Conservation (phyloP, 2,113 vertebrate genomes). For the Sebastes fasciatus region DNA sequence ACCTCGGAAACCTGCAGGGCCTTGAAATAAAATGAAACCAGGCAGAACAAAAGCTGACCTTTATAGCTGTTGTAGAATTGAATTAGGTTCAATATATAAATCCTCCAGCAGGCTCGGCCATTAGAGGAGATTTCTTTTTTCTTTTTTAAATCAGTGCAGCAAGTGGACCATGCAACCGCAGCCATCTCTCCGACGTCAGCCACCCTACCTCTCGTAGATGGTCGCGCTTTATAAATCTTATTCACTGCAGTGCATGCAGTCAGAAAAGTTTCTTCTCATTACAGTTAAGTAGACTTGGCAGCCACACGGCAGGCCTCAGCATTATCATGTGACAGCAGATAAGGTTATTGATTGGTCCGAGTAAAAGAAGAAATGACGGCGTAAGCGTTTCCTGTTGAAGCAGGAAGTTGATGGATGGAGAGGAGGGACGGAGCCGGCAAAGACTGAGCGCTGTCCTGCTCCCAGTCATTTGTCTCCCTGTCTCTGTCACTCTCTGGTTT, state of each 20-base stretch:
- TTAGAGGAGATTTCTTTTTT: constrained; percentile 12
- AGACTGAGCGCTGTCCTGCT: constrained; percentile 36
- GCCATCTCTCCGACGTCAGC: constrained; percentile 12
- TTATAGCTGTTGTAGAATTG: constrained; percentile 49
- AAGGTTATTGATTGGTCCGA: constrained; percentile 45
- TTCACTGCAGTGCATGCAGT: constrained; percentile 18
- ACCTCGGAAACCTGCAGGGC: constrained; percentile 28
- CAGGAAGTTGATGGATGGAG: constrained; percentile 66
- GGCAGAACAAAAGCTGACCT: constrained; percentile 66
- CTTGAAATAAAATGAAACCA: constrained; percentile 56
- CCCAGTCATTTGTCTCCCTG: constrained; percentile 14
- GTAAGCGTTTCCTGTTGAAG: constrained; percentile 56
- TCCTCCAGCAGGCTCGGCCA: constrained; percentile 21
- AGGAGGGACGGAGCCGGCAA: constrained; percentile 19
- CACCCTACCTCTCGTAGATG: not conserved
- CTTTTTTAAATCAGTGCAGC: constrained; percentile 40
- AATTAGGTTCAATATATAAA: constrained; percentile 59
- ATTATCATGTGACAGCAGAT: constrained; percentile 49
- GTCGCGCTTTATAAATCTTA: constrained; percentile 28
- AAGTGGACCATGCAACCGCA: constrained; percentile 27
- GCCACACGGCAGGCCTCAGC: constrained; percentile 8
- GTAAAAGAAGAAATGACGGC: constrained; percentile 38
- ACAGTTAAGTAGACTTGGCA: constrained; percentile 44
- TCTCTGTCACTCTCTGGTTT: constrained; percentile 27
- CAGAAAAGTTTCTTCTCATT: constrained; percentile 48